These are phyloP conservation scores for Drosophila funebris DNA, from an alignment of 1,140 invertebrate genomes.

Conservation along the genomic window DNA sequence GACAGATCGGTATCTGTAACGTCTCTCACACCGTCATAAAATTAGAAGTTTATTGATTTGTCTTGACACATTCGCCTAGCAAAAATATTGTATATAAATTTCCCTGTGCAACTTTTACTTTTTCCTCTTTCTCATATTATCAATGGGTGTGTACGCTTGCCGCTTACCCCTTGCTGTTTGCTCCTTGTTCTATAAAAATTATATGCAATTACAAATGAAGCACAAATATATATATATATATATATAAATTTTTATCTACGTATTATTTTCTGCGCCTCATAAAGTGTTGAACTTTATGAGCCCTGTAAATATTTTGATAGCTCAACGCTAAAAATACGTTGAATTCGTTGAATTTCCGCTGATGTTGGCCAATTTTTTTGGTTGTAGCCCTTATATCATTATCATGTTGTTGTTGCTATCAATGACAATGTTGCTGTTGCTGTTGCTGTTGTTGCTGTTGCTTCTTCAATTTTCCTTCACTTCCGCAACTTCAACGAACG, in stretches of 20 bases:
- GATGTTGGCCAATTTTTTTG: conserved; percentile 45
- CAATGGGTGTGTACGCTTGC: conserved; percentile 63
- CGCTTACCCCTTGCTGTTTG: conserved; percentile 72
- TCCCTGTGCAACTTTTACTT: conserved; percentile 4
- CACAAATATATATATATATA: conserved; percentile 1
- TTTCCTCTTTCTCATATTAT: conserved; percentile 52
- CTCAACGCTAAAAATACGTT: conserved; percentile 44
- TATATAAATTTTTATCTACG: conserved; percentile 5
- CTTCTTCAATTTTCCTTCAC: conserved; percentile 2
- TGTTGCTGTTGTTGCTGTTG: not conserved
- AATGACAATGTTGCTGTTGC: not conserved
- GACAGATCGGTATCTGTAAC: conserved; percentile 80
- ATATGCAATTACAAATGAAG: conserved; percentile 69
- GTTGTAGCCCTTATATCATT: conserved; percentile 12
- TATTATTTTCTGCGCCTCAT: conserved; percentile 29
- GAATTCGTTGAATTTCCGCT: conserved; percentile 44
- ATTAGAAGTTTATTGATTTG: conserved; percentile 83
- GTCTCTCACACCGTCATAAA: conserved; percentile 70
- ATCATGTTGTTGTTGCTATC: conserved; percentile 25
- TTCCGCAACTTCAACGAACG: conserved; percentile 36
- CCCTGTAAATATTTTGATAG: conserved; percentile 78
- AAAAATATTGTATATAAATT: conserved; percentile 14
- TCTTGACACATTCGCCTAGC: conserved; percentile 73
- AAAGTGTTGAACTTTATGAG: conserved; percentile 68
- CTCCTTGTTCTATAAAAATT: conserved; percentile 73